Evolutionary conservation across 2,797 vertebrate species (phyloP).

Genomic region (Mastacembelus armatus): DNA sequence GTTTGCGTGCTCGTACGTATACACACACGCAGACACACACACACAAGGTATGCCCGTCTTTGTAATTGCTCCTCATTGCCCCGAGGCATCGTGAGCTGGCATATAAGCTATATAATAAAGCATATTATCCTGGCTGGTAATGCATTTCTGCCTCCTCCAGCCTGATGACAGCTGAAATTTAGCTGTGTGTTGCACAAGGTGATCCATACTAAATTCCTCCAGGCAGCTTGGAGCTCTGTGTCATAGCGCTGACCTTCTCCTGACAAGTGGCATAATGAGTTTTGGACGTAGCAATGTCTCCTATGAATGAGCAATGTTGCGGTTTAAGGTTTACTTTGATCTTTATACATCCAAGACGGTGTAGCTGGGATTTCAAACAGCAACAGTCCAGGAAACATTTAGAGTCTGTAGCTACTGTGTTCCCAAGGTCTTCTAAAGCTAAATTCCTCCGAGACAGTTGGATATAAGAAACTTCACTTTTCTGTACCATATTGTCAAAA

Average conservation of each 20-base stretch:
- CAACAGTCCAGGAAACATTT: conserved; percentile 2
- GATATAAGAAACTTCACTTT: conserved; percentile 8
- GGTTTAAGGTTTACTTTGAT: conserved; percentile 54
- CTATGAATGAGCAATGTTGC: conserved; percentile 61
- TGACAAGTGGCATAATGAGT: conserved; percentile 78
- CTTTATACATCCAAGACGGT: conserved; percentile 5
- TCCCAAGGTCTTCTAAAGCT: not conserved
- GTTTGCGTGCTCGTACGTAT: conserved; percentile 1
- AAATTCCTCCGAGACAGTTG: not conserved
- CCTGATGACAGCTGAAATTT: conserved; percentile 79
- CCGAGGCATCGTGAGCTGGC: conserved; percentile 71
- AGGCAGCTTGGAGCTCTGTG: conserved; percentile 71
- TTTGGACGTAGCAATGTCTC: conserved; percentile 64
- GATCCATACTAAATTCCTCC: conserved; percentile 79
- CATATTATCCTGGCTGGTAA: conserved; percentile 78
- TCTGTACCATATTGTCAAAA: conserved; percentile 1
- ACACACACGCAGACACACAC: conserved; percentile 16
- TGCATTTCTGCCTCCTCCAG: conserved; percentile 77
- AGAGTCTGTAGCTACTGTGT: not conserved
- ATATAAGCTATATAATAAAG: conserved; percentile 80
- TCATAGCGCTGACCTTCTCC: conserved; percentile 76
- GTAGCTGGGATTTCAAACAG: conserved; percentile 8
- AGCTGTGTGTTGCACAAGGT: conserved; percentile 72
- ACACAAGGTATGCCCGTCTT: conserved; percentile 59
- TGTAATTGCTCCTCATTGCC: conserved; percentile 82